phyloP scores from a whole-genome alignment of 2,797 vertebrate genomes.

The Pipistrellus nathusii region DNA sequence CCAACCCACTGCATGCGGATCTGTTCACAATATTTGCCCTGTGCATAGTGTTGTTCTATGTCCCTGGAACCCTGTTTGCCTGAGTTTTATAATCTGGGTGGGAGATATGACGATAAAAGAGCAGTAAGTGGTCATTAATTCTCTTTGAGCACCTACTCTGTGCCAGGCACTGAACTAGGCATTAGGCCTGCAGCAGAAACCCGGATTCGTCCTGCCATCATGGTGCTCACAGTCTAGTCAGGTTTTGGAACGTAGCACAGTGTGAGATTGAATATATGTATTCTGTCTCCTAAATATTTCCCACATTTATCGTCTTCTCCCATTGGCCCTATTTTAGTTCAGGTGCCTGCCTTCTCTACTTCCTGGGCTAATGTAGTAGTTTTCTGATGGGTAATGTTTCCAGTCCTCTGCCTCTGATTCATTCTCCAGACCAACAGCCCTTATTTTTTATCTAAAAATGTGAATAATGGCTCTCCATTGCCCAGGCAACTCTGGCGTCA shows the following conservation, averaged over 20 bases:
- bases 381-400: not conserved
- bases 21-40: not conserved
- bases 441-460: not conserved
- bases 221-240: not conserved
- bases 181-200: not conserved
- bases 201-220: not conserved
- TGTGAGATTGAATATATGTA: not conserved
- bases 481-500: not conserved
- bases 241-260: not conserved
- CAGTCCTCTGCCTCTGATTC: not conserved
- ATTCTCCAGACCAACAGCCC: not conserved
- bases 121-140: not conserved
- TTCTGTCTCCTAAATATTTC: not conserved
- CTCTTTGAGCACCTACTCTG: not conserved
- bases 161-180: not conserved
- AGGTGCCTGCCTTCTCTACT: not conserved
- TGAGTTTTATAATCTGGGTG: conserved; percentile 9
- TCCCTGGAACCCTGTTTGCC: not conserved
- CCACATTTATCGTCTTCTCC: not conserved
- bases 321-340: not conserved
- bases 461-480: not conserved
- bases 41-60: not conserved
- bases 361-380: not conserved
- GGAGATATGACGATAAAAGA: not conserved
- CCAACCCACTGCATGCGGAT: not conserved